These are phyloP conservation scores for Agapornis roseicollis DNA, from an alignment of 2,113 vertebrate species.

Conservation along the genomic window DNA sequence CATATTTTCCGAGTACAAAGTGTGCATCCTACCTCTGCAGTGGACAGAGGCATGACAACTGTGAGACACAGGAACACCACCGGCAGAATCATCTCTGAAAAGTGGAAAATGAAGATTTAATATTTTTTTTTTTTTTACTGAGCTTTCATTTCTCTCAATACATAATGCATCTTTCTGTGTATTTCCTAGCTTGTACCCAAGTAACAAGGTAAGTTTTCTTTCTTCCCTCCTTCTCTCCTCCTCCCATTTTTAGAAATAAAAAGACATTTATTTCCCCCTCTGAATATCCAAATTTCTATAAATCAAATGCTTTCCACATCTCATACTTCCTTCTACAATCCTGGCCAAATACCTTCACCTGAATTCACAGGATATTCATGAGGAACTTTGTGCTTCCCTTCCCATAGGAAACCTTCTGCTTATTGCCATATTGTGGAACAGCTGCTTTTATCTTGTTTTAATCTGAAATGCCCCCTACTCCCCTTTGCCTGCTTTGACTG, in stretches of 20 bases:
- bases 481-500: neutral
- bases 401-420: neutral
- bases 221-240: neutral
- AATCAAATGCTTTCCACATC: neutral
- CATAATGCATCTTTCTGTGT: neutral
- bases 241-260: neutral
- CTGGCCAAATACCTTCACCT: neutral
- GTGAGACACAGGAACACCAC: neutral
- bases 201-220: neutral
- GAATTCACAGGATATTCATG: neutral
- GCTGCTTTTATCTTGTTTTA: neutral
- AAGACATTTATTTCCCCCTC: fast-evolving
- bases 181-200: neutral
- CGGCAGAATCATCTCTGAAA: slow-evolving; percentile 50
- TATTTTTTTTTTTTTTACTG: neutral
- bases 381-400: neutral
- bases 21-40: neutral
- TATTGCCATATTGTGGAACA: fast-evolving
- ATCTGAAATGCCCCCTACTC: neutral
- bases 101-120: neutral
- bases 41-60: neutral
- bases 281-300: neutral
- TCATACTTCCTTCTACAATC: neutral
- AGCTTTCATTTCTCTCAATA: neutral
- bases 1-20: neutral